Evolutionary conservation across 2,888 invertebrate genomes (phyloP), one percentile per base, ranked within the genome.

Genomic region (Nemotelus pantherinus): DNA sequence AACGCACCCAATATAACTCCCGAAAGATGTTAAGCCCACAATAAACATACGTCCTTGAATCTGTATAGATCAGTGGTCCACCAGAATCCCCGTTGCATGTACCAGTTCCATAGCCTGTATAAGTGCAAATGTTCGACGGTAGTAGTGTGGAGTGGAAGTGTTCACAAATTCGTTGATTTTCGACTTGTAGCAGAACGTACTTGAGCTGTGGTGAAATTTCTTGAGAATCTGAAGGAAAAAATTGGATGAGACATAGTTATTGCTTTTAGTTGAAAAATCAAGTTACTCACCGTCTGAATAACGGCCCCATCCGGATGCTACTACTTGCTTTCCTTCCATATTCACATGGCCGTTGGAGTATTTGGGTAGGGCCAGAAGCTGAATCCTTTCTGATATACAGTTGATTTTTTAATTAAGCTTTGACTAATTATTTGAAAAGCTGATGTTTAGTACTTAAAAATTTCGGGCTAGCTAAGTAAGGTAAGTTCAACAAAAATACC

Each of bases 21-120:
- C 63, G 44, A 63, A 75, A 2, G 75, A 75, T 3, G 50, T 63
- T 5, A 75, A n/a, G 2, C 75, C 75, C 39, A 63, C 43, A 0
- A 64, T 6, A 53, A 64, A 9, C 41, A 10, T 5, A 48, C 25
- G 10, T 41, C 25, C 44, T 2, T 45, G 64, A 47, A 9, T n/a
- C 55, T 39, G 72, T n/a, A 77, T 82, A 82, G 45, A 84, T 82
- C 44, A 86, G 76, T 0, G 86, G 86, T 3, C 86, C 86, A 3
- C 86, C 86, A 2, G 86, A 86, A 77, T 86, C 86, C 0, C 86
- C 87, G 68, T 82, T 82, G 76, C 86, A 86, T 3, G 84, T 84
- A 43, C 85, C 85, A 43, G 81, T 81, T 0, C 83, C 82, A 0
- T 80, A 80, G 2, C 80, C 79, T 1, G 85, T 86, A 79, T 83